Percentiles rank a stretch among this genome's conserved stretches.
Evolutionary conservation across 2,113 vertebrate species (phyloP).

Genomic region (Callipepla californica): DNA sequence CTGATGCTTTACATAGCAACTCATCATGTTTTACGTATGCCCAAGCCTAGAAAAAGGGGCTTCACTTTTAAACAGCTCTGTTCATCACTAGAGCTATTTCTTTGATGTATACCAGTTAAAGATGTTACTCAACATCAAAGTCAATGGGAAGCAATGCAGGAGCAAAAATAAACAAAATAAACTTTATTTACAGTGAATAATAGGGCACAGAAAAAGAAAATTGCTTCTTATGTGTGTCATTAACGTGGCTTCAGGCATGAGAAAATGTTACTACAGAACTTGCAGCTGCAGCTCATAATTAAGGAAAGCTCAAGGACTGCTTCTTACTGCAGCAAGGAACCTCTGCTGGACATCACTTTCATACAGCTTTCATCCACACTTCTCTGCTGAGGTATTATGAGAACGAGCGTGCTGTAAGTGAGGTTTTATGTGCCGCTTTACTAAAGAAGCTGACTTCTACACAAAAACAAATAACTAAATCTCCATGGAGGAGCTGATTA

Average conservation of each 20-base stretch:
- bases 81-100: neutral
- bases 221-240: neutral
- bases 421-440: constrained; percentile 24
- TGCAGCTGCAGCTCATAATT: neutral
- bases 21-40: neutral
- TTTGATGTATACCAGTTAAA: neutral
- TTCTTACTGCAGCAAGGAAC: neutral
- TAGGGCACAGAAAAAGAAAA: neutral
- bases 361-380: neutral
- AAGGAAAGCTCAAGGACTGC: neutral
- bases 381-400: neutral
- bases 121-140: neutral
- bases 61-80: constrained; percentile 28
- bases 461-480: neutral
- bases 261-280: neutral
- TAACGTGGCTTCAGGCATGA: neutral
- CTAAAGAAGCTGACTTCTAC: neutral
- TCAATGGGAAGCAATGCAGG: neutral
- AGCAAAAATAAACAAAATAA: neutral
- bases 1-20: neutral
- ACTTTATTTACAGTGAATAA: neutral
- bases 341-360: constrained; percentile 5
- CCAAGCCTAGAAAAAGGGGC: neutral
- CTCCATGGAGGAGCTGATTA: neutral
- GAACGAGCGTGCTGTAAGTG: neutral